Evolutionary conservation across 1,140 invertebrate species (phyloP), one percentile per base, ranked within the genome.

Genomic region (Cydia fagiglandana): DNA sequence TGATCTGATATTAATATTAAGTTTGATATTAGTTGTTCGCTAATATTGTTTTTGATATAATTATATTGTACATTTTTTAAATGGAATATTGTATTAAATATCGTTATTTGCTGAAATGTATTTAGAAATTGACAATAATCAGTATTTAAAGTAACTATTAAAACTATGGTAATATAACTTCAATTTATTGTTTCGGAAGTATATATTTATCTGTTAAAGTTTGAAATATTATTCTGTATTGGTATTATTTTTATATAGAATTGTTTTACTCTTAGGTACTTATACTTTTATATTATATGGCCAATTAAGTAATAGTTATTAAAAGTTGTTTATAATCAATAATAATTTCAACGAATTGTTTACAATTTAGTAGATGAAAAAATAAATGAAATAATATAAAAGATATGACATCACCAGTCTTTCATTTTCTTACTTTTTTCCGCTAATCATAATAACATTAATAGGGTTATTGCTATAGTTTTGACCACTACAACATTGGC

Each of bases 121-220:
- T 83, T 82, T 77, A 56, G 77, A 79, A 80, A 84, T 77, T 77
- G 83, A 84, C 83, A 84, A 84, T 84, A 84, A 83, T 80, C 83
- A 84, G 83, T 84, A 84, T 84, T 84, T 84, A 84, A 81, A 84
- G 81, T 81, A 84, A 70, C 66, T 70, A 70, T 70, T 84, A 77
- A 73, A 79, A 83, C 76, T 84, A 80, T 78, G 79, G 68, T 77
- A 78, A 77, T 75, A 38, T 78, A 78, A 77, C 28, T 73, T 38
- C 50, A 30, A 73, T 84, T 84, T 88, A 83, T 89, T 90, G 84
- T 91, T 91, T 89, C 87, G 84, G 84, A 88, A 82, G 66, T 70
- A 84, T 88, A 89, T 89, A 87, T 88, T 88, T 89, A 83, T 88
- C 81, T 88, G 87, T 90, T 91, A 82, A 86, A 78, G 84, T 88